phyloP scores from a whole-genome alignment of 2,888 invertebrate genomes.

The Dione vanillae region DNA sequence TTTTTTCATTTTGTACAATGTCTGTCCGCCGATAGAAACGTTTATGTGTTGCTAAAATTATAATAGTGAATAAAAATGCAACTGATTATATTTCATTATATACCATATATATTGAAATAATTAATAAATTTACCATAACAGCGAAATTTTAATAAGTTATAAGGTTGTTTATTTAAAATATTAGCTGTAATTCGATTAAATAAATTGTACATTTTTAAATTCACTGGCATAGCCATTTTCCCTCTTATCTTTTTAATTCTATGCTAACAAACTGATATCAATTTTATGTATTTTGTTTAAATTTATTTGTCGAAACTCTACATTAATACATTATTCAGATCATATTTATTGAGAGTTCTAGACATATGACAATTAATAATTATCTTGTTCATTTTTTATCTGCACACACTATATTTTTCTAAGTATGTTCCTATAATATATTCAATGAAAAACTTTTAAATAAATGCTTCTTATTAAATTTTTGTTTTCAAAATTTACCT shows the following conservation, averaged over 20 bases:
- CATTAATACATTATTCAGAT: too few species aligned
- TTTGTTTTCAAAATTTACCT: too few species aligned
- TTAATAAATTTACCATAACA: slow-evolving; percentile 41
- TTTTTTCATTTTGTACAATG: slow-evolving; percentile 87
- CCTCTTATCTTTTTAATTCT: not conserved
- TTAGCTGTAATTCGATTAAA: slow-evolving; percentile 9
- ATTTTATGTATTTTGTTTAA: not conserved
- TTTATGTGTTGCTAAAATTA: slow-evolving; percentile 81
- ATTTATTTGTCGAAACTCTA: too few species aligned
- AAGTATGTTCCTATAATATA: too few species aligned
- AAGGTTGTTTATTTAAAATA: slow-evolving; percentile 8
- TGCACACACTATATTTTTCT: too few species aligned
- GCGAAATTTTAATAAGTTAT: slow-evolving; percentile 30
- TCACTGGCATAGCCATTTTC: slow-evolving; percentile 4
- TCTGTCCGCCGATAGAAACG: slow-evolving; percentile 90
- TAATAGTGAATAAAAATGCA: not conserved
- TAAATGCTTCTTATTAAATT: too few species aligned
- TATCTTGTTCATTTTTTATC: too few species aligned
- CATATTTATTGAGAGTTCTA: too few species aligned
- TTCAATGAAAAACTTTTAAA: too few species aligned
- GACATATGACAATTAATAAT: too few species aligned
- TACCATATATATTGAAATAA: not conserved
- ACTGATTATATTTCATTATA: slow-evolving; percentile 63
- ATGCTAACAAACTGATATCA: not conserved
- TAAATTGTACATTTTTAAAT: slow-evolving; percentile 29